phyloP scores from a whole-genome alignment of 2,888 invertebrate species.

The Escarpia spicata region DNA sequence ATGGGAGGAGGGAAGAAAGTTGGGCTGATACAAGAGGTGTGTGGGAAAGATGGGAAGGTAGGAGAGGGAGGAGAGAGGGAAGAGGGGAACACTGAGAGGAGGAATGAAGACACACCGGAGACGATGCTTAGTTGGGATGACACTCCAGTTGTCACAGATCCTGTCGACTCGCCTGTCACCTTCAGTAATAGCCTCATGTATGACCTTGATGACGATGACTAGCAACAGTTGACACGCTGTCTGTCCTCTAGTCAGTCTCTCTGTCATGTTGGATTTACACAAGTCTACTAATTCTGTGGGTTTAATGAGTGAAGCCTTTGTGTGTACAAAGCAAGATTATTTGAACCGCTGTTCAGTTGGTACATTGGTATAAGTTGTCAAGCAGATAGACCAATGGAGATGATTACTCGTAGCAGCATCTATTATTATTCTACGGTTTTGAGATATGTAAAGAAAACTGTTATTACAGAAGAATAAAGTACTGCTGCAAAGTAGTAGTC shows the following conservation, averaged over 20 bases:
- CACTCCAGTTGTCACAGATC: neutral
- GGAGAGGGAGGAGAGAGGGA: neutral
- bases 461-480: neutral
- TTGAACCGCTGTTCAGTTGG: too few species aligned
- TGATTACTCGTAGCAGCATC: neutral
- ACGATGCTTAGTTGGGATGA: slow-evolving; percentile 22
- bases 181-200: slow-evolving; percentile 21
- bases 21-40: neutral
- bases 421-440: neutral
- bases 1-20: neutral
- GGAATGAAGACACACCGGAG: slow-evolving; percentile 8
- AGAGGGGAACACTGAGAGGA: neutral
- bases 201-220: slow-evolving; percentile 24
- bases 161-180: slow-evolving; percentile 7
- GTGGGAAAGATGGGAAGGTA: neutral
- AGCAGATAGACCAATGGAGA: neutral
- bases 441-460: neutral
- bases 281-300: neutral
- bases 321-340: neutral
- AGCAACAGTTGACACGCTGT: neutral
- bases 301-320: neutral
- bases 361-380: neutral
- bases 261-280: neutral
- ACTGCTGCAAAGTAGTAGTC: too few species aligned
- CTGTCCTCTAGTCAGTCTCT: slow-evolving; percentile 27